These are phyloP conservation scores for Alentia gelatinosa DNA, from an alignment of 2,888 invertebrate genomes.

Conservation along the genomic window DNA sequence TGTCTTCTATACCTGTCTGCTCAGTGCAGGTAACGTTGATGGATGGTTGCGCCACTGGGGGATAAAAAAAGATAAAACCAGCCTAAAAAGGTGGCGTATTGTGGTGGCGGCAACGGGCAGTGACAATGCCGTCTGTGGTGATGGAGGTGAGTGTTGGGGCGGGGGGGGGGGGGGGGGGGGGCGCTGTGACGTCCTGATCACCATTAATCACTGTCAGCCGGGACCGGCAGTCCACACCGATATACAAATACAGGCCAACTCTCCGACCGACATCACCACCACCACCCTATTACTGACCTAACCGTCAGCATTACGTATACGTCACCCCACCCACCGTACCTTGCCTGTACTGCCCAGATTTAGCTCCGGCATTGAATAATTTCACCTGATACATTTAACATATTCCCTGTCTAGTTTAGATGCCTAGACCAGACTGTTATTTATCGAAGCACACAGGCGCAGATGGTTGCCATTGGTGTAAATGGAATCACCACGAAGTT, in stretches of 20 bases:
- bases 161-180: neutral
- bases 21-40: too few species aligned
- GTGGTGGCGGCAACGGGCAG: too few species aligned
- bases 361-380: neutral
- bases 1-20: too few species aligned
- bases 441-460: too few species aligned
- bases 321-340: neutral
- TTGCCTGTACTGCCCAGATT: neutral
- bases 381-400: neutral
- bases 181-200: neutral
- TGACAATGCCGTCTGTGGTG: neutral
- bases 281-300: neutral
- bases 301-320: neutral
- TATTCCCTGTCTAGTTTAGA: neutral
- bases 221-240: neutral
- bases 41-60: too few species aligned
- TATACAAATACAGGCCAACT: neutral
- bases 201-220: constrained; percentile 3
- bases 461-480: too few species aligned
- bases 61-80: neutral
- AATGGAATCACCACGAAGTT: too few species aligned
- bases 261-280: neutral
- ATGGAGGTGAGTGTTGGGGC: neutral
- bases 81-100: neutral
- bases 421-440: too few species aligned